Conservation (phyloP, 2,113 vertebrate species). For the Salminus brasiliensis region DNA sequence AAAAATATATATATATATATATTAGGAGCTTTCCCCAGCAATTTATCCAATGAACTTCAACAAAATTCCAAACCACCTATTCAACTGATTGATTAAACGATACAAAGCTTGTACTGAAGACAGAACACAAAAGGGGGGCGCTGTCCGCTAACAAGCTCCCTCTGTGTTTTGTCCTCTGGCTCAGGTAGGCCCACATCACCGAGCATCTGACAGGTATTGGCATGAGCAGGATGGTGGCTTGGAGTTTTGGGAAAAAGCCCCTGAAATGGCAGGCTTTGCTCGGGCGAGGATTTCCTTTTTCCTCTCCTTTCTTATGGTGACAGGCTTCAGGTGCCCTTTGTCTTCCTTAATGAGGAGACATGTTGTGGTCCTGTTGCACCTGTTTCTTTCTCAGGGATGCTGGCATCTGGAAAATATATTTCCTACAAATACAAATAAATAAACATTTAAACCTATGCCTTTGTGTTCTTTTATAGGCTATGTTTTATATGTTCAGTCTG, state of each 20-base stretch:
- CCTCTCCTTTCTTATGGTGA: background rate
- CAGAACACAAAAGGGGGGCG: constrained; percentile 57
- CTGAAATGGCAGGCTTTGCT: constrained; percentile 11
- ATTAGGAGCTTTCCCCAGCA: constrained; percentile 42
- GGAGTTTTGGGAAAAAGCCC: constrained; percentile 6
- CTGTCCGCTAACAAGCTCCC: constrained; percentile 50
- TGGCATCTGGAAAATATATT: constrained; percentile 74
- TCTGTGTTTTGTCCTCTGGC: background rate
- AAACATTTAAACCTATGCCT: constrained; percentile 41
- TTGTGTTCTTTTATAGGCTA: too few species aligned
- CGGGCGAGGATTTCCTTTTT: constrained; percentile 48
- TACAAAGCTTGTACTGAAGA: constrained; percentile 58
- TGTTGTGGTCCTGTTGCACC: constrained; percentile 58
- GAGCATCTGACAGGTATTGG: background rate
- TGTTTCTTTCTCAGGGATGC: constrained; percentile 76
- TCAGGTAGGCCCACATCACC: background rate
- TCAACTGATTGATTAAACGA: constrained; percentile 50
- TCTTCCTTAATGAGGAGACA: constrained; percentile 50
- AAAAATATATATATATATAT: constrained; percentile 46
- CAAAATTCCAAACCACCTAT: constrained; percentile 24
- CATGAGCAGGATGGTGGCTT: background rate
- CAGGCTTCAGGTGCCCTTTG: constrained; percentile 10
- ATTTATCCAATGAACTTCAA: constrained; percentile 41
- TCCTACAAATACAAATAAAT: constrained; percentile 64
- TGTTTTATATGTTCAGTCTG: background rate